Evolutionary conservation across 2,113 vertebrate species (phyloP), one percentile per base, ranked within the genome.

Genomic region (Nycticebus coucang): DNA sequence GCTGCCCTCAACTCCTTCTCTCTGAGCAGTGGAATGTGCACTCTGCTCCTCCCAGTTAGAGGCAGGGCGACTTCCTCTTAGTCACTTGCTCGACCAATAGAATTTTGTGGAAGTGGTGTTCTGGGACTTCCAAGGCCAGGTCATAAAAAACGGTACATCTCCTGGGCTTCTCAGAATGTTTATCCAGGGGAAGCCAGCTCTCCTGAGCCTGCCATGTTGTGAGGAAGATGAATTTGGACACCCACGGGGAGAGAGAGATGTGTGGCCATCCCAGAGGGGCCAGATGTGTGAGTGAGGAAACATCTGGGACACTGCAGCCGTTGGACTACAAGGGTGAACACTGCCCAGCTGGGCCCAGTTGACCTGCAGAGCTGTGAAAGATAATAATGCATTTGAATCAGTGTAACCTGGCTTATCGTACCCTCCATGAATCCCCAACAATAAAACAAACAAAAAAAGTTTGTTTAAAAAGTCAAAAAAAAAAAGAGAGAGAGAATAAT

Each of bases 241-340:
- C 8, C 10, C 15, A 4, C 3, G 22, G 24, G 28, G 55, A 41
- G 33, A n/a, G 62, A 62, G 62, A 50, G 78, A 2, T 30, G 2
- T 15, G 11, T 45, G 78, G 17, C 18, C 57, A 19, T 19, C 4
- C 7, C 41, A 17, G 9, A 13, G 41, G 50, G 13, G 30, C 24
- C 62, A 74, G 62, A 4, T 13, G 5, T 50, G 28, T 0, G 19
- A 4, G 10, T 35, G 14, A 55, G 74, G 81, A 33, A 28, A 7
- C 13, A 18, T 0, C 8, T 4, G 35, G 41, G 69, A 11, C 18
- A 4, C n/a, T 2, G 64, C 2, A 15, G 68, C 53, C 5, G 0
- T 0, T 33, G 13, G 57, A 55, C 24, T 64, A 19, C 57, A 55
- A 12, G 45, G 19, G 64, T 3, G 11, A 35, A 3, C 2, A 0